Percentiles rank a stretch among this genome's conserved stretches.
Evolutionary conservation across 2,888 invertebrate species (phyloP).

Genomic region (Busseola fusca): DNA sequence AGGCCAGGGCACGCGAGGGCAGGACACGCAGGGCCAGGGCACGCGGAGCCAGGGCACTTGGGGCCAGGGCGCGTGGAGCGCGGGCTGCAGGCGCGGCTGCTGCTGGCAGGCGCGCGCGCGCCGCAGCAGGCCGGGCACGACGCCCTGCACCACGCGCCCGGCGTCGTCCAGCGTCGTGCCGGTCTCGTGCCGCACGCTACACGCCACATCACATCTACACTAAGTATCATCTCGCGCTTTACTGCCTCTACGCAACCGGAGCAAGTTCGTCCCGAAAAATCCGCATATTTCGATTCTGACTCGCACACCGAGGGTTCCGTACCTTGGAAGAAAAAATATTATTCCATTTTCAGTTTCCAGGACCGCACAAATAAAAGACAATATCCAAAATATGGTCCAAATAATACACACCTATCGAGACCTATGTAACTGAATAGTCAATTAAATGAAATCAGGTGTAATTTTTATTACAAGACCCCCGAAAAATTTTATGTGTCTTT

Average conservation of each 20-base stretch:
- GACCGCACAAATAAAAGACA: not conserved
- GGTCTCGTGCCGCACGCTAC: slow-evolving; percentile 11
- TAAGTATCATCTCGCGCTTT: slow-evolving; percentile 7
- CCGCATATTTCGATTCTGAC: slow-evolving; percentile 20
- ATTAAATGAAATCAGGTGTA: not conserved
- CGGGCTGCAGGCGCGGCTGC: not conserved
- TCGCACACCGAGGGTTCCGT: slow-evolving; percentile 33
- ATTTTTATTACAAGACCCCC: not conserved
- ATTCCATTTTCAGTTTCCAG: slow-evolving; percentile 4
- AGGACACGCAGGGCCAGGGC: too few species aligned
- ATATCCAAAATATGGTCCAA: not conserved
- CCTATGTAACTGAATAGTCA: not conserved
- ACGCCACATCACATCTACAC: slow-evolving; percentile 3
- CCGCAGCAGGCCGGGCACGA: slow-evolving; percentile 5
- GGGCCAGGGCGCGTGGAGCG: too few species aligned
- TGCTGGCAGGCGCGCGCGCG: too few species aligned
- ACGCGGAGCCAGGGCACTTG: too few species aligned
- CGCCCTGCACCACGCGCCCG: not conserved
- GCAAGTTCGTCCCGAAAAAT: not conserved
- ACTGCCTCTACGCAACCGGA: slow-evolving; percentile 7
- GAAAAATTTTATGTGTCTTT: too few species aligned
- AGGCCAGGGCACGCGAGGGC: too few species aligned
- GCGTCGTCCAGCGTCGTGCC: not conserved
- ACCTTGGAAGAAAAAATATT: slow-evolving; percentile 40
- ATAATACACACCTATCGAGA: not conserved